Percentiles rank a stretch among this genome's conserved stretches.
These are phyloP conservation scores for Chanos chanos DNA, from an alignment of 2,797 vertebrate genomes.

Conservation along the genomic window DNA sequence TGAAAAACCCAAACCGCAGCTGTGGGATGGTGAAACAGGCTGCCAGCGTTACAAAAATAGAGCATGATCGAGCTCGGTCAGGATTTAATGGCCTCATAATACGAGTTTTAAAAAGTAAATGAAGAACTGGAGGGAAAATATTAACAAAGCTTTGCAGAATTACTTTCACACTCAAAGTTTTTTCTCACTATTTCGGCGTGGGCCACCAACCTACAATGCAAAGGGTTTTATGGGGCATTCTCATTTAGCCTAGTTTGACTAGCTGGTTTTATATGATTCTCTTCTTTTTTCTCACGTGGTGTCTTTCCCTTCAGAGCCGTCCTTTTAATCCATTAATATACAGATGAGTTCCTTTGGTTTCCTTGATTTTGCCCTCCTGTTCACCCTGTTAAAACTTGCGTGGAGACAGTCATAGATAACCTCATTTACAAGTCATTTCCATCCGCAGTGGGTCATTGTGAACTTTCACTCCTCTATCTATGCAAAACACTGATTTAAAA, in stretches of 20 bases:
- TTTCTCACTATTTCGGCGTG: no score
- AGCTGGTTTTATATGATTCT: not conserved
- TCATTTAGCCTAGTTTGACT: no score
- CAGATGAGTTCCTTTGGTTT: not conserved
- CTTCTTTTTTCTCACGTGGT: not conserved
- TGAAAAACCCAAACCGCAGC: conserved; percentile 7
- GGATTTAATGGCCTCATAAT: conserved; percentile 20
- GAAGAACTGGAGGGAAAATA: conserved; percentile 3
- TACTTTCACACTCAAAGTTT: no score
- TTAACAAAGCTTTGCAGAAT: conserved; percentile 11
- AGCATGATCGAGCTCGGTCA: not conserved
- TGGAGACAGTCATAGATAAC: not conserved
- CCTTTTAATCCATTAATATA: not conserved
- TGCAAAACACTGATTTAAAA: not conserved
- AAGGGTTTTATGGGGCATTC: no score
- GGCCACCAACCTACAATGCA: no score
- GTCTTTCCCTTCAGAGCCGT: not conserved
- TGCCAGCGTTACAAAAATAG: conserved; percentile 11
- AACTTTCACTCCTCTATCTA: not conserved
- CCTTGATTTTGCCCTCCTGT: not conserved
- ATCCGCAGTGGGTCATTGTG: not conserved
- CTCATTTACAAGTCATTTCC: conserved; percentile 8
- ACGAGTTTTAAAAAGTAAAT: conserved; percentile 1
- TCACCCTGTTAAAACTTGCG: not conserved
- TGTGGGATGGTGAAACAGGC: conserved; percentile 3